phyloP scores from a whole-genome alignment of 2,888 invertebrate genomes.

The Pristionchus entomophagus region DNA sequence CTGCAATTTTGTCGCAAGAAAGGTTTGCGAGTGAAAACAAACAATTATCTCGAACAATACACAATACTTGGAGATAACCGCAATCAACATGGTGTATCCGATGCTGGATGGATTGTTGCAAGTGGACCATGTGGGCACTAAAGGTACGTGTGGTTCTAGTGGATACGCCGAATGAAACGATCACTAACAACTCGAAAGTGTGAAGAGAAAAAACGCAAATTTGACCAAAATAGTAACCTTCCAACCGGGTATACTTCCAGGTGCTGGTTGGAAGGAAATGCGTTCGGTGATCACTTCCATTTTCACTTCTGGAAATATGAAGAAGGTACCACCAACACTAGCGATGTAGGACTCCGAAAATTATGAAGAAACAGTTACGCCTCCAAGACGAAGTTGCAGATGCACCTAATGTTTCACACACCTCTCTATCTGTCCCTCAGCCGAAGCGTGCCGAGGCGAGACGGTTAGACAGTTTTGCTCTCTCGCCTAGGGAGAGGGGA shows the following conservation, averaged over 20 bases:
- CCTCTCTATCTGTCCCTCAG: not conserved
- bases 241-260: no score
- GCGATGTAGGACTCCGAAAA: not conserved
- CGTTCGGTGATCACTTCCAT: slow-evolving; percentile 82
- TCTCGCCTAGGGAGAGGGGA: no score
- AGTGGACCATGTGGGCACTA: slow-evolving; percentile 47
- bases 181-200: no score
- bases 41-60: no score
- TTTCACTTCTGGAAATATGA: slow-evolving; percentile 83
- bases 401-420: slow-evolving; percentile 51
- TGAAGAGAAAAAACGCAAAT: no score
- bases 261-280: slow-evolving; percentile 81
- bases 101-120: slow-evolving; percentile 44
- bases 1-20: slow-evolving; percentile 64
- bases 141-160: no score
- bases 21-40: slow-evolving; percentile 28
- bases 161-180: no score
- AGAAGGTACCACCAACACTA: slow-evolving; percentile 74
- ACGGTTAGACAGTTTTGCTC: slow-evolving; percentile 42
- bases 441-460: not conserved
- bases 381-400: no score
- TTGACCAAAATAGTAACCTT: no score
- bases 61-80: not conserved
- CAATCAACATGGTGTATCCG: slow-evolving; percentile 44
- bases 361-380: no score